Base-by-base conservation (phyloP, 2,888 invertebrate genomes). In the Xiphydria camelus region DNA sequence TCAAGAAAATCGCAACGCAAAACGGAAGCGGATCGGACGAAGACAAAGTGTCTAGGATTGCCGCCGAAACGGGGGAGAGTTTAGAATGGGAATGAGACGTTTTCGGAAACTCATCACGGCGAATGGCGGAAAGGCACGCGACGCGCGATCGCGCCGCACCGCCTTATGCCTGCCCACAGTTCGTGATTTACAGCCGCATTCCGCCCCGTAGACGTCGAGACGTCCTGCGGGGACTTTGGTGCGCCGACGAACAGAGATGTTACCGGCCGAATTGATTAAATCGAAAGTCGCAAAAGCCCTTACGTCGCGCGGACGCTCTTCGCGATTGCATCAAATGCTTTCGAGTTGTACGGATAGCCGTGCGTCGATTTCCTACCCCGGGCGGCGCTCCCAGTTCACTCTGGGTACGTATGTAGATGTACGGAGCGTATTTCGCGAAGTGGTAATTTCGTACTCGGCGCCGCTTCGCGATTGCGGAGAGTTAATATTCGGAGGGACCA, bases 61-160 rank as follows among this genome's bases (percentile, higher is more conserved):
- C 31, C 29, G 34, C 21, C 25, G 15, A 25, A 38, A 5, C 7
- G 33, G 12, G 20, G 3, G 17, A 33, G 15, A 4, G 33, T n/a
- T 18, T 26, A 20, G 32, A 23, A 35, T 20, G 22, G 4, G 31
- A 4, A 9, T 7, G 20, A 9, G 48, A 53, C 53, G 50, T 59
- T 64, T 63, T 56, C 48, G 53, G 59, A 64, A 63, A 58, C 57
- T 62, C 60, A 61, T 61, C 51, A 58, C 10, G 50, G 41, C 48
- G 50, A 68, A 67, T 57, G 59, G 59, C 51, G 41, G 39, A 37
- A 45, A 20, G 55, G 53, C 68, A 68, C 66, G 69, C 65, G 60
- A 68, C 58, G 56, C 55, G 2, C 23, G 23, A 23, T 2, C 7
- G 23, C 23, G 53, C 48, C 49, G 49, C 53, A 54, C 53, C 54